Evolutionary conservation across 2,888 invertebrate species (phyloP), one percentile per base, ranked within the genome.

Genomic region (Hydriomena furcata): DNA sequence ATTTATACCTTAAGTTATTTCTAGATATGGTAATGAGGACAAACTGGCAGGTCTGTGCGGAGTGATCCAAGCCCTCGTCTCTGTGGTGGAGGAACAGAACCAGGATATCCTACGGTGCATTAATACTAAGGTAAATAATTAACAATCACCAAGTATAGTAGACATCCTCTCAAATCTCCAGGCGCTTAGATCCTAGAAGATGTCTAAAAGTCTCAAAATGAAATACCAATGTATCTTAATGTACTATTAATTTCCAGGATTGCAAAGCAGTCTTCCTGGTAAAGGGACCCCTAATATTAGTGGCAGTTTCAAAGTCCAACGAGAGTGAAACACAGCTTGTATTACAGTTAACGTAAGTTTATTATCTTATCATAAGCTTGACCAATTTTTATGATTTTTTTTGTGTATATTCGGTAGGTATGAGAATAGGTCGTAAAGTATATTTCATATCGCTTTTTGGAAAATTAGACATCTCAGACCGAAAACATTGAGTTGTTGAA

Each of bases 31-130:
- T 3, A 96, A 94, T 80, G 99, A 99, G 89, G 98, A 98, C 74
- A 96, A 97, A 79, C 85, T 99, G 68, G 98, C 97, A 5, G 97
- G 98, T 8, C 86, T 98, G 8, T 98, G 98, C 89, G 98, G 99
- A 8, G 96, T 99, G 0, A 96, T 98, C 90, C 97, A 98, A 82
- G 98, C 98, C 0, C 81, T 99, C 58, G 97, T 97, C 1, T 97
- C 97, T 59, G 96, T 97, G 63, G 95, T 98, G 0, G 95, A 97
- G 74, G 94, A 94, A 58, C 94, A 94, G 57, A 94, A 95, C 71
- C 92, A 93, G 59, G 98, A 98, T 86, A 94, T 94, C 58, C 94
- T 99, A 54, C 93, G 95, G 58, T 96, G 95, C 7, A 95, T 99
- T 32, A 94, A 17, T 8, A 52, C 52, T 7, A 37, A 32, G 25